A percentile compares a stretch with the other conserved stretches of the same genome.
These are phyloP conservation scores for Sipha maydis DNA, from an alignment of 2,888 invertebrate genomes.

Conservation along the genomic window DNA sequence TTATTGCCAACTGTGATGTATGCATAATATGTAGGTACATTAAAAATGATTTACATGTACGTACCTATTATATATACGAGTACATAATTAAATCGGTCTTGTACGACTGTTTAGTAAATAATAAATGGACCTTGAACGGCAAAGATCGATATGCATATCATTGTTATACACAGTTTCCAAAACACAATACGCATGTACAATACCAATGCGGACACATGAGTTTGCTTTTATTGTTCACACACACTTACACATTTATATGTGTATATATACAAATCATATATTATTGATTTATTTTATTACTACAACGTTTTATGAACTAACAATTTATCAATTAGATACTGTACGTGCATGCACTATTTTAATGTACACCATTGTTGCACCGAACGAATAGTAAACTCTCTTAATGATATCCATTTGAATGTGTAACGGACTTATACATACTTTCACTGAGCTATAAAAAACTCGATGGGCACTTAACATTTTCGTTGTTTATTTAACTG, in stretches of 20 bases:
- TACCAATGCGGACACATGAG: neutral
- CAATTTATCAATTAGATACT: neutral
- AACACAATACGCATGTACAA: too few species aligned
- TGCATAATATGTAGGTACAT: neutral
- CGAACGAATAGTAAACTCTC: neutral
- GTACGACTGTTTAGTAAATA: conserved; percentile 5
- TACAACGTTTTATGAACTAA: neutral
- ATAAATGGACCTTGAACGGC: conserved; percentile 10
- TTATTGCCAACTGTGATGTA: neutral
- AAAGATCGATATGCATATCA: neutral
- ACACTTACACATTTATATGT: neutral
- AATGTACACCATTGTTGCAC: neutral
- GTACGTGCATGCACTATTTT: neutral
- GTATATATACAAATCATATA: neutral
- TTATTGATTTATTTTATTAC: conserved; percentile 26
- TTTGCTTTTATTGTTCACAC: neutral
- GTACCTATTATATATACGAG: neutral
- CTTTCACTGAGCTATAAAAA: neutral
- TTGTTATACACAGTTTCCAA: neutral
- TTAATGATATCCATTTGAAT: neutral
- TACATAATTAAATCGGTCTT: neutral
- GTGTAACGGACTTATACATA: neutral
- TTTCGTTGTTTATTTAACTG: neutral
- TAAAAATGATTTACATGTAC: neutral
- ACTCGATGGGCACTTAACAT: neutral